Conservation (phyloP, 2,113 vertebrate genomes). For the Microtus oregoni region DNA sequence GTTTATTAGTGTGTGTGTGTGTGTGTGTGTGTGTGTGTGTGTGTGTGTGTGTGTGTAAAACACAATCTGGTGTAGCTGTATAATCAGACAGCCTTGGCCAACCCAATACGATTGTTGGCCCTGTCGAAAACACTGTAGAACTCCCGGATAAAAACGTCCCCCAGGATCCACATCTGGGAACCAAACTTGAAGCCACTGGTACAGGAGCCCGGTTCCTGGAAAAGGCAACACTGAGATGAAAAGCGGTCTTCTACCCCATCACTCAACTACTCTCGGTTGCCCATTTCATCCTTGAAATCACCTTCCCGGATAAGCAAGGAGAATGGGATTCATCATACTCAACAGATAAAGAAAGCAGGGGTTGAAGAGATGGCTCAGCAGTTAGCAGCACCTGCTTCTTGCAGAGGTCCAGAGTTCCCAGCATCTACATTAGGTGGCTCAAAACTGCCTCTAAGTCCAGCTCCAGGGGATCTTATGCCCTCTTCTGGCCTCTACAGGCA, state of each 20-base stretch:
- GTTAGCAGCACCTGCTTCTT: neutral
- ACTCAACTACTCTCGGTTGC: fast-evolving
- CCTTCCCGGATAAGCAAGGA: neutral
- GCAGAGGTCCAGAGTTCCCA: neutral
- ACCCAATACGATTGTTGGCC: constrained; percentile 81
- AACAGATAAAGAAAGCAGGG: neutral
- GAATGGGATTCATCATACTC: neutral
- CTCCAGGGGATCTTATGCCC: neutral
- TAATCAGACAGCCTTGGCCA: constrained; percentile 82
- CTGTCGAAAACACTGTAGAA: constrained; percentile 88
- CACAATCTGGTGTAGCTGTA: fast-evolving
- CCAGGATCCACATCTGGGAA: constrained; percentile 84
- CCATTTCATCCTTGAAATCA: neutral
- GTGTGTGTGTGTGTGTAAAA: neutral
- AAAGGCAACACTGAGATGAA: fast-evolving
- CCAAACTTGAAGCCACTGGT: constrained; percentile 81
- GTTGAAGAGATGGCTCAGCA: neutral
- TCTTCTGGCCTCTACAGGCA: neutral
- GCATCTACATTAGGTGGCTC: neutral
- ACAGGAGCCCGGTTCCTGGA: constrained; percentile 74
- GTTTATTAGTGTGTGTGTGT: constrained; percentile 62
- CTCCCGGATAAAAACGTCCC: constrained; percentile 85
- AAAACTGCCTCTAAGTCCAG: neutral
- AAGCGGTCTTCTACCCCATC: neutral
- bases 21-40: neutral